Conservation (phyloP, 2,888 invertebrate species). For the Lymantria dispar region DNA sequence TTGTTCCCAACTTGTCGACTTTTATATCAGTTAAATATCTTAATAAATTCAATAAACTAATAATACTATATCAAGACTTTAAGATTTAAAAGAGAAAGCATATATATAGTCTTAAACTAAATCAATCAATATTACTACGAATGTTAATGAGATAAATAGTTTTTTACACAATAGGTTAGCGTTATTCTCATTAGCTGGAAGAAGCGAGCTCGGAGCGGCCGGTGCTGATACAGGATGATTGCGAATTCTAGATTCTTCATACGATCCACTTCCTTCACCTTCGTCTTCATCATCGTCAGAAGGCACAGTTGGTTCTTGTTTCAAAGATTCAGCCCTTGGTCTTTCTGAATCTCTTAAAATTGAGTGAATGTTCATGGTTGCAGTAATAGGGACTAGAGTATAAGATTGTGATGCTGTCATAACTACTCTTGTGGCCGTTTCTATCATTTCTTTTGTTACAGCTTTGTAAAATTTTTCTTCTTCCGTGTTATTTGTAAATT, state of each 20-base stretch:
- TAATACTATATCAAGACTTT: background rate
- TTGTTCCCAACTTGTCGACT: constrained; percentile 62
- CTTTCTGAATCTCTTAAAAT: constrained; percentile 27
- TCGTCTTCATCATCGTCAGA: constrained; percentile 75
- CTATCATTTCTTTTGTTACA: constrained; percentile 36
- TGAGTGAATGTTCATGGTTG: constrained; percentile 22
- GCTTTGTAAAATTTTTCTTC: constrained; percentile 44
- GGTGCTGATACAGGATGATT: constrained; percentile 60
- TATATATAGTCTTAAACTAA: background rate
- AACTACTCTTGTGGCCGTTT: constrained; percentile 15
- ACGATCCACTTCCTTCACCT: constrained; percentile 65
- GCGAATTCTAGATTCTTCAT: constrained; percentile 53
- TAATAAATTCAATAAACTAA: constrained; percentile 8
- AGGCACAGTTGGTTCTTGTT: constrained; percentile 61
- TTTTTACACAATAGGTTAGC: constrained; percentile 28
- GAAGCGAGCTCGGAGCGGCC: constrained; percentile 66
- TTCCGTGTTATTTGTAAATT: constrained; percentile 48
- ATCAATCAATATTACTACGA: constrained; percentile 12
- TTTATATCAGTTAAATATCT: constrained; percentile 56
- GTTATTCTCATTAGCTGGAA: constrained; percentile 61
- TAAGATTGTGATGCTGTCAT: constrained; percentile 30
- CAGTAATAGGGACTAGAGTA: constrained; percentile 19
- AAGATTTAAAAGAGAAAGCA: background rate
- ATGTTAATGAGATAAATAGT: constrained; percentile 16
- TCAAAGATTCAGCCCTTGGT: constrained; percentile 62